These are phyloP conservation scores for Mustela lutreola DNA, from an alignment of 2,113 vertebrate genomes.

Conservation along the genomic window DNA sequence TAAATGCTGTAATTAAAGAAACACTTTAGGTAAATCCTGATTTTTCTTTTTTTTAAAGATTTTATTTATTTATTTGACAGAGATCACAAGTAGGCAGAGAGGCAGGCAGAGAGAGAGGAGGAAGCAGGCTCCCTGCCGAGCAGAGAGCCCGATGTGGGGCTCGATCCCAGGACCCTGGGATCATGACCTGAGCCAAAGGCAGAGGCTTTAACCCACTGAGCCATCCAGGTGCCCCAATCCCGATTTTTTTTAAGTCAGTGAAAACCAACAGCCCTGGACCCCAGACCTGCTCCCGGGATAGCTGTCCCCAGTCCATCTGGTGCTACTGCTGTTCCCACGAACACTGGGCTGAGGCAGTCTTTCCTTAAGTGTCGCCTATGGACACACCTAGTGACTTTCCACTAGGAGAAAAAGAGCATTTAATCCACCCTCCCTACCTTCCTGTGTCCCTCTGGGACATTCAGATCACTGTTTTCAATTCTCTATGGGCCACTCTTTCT, in stretches of 20 bases:
- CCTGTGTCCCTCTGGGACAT: neutral
- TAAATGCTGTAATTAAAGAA: conserved; percentile 86
- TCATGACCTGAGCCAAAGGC: too few relatives aligned
- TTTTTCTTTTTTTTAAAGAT: too few relatives aligned
- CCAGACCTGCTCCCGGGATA: accelerated
- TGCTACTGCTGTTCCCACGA: accelerated
- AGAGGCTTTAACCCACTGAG: too few relatives aligned
- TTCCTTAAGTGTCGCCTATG: neutral
- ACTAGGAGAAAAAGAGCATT: neutral
- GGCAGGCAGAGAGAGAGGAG: too few relatives aligned
- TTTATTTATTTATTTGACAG: too few relatives aligned
- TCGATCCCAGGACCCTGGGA: too few relatives aligned
- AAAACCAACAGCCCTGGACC: neutral
- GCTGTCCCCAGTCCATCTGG: neutral
- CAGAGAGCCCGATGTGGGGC: too few relatives aligned
- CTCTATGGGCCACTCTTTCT: neutral
- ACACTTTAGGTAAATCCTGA: neutral
- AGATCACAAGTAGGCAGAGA: too few relatives aligned
- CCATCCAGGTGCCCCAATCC: too few relatives aligned
- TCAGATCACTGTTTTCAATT: neutral
- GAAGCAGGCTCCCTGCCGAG: too few relatives aligned
- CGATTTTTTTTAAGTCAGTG: neutral
- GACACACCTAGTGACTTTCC: neutral
- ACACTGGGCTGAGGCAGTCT: accelerated
- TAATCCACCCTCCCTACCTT: neutral